A percentile compares a stretch with the other conserved stretches of the same genome.
These are phyloP conservation scores for Drosophila funebris DNA, from an alignment of 1,140 invertebrate genomes.

Conservation along the genomic window DNA sequence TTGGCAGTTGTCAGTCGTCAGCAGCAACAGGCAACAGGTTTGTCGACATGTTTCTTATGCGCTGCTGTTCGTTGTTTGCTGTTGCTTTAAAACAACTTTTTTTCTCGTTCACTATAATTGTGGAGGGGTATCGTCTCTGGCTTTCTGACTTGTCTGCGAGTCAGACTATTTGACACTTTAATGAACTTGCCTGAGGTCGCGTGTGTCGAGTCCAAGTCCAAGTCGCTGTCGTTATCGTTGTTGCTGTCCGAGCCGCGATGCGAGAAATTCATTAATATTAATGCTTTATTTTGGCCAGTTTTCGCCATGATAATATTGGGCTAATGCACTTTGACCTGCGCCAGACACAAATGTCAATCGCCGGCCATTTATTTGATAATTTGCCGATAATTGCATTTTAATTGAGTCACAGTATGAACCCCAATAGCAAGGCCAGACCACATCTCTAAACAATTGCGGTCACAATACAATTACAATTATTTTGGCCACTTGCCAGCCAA, in stretches of 20 bases:
- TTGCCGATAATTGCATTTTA: constrained; percentile 73
- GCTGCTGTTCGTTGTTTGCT: constrained; percentile 27
- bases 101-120: constrained; percentile 9
- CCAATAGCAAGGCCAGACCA: neutral
- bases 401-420: constrained; percentile 45
- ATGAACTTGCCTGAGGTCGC: constrained; percentile 74
- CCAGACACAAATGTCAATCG: constrained; percentile 65
- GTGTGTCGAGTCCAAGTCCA: constrained; percentile 45
- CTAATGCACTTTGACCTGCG: constrained; percentile 56
- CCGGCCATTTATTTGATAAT: constrained; percentile 60
- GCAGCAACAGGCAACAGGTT: constrained; percentile 65
- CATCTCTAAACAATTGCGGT: constrained; percentile 26
- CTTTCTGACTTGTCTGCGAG: constrained; percentile 53
- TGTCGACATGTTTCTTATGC: constrained; percentile 45
- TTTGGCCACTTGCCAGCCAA: neutral
- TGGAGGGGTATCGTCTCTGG: neutral
- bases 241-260: neutral
- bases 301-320: constrained; percentile 54
- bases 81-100: constrained; percentile 58
- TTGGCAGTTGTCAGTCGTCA: neutral
- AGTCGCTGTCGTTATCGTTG: neutral
- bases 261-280: constrained; percentile 75
- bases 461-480: constrained; percentile 13
- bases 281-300: constrained; percentile 51
- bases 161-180: constrained; percentile 76